Evolutionary conservation across 2,113 vertebrate species (phyloP).

Genomic region (Solea senegalensis): DNA sequence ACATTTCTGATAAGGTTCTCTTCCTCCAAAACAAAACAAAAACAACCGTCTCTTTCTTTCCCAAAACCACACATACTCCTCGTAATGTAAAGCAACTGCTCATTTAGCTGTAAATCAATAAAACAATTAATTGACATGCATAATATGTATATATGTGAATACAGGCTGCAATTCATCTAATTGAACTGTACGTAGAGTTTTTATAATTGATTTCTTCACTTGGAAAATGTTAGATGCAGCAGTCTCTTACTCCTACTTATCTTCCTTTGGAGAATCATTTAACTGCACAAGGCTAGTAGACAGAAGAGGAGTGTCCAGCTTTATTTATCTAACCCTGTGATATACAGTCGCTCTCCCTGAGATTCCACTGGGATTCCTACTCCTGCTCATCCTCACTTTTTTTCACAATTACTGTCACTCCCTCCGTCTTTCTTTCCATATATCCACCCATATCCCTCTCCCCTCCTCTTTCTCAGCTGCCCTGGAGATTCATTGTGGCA

Average conservation of each 20-base stretch:
- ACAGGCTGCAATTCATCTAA: slow-evolving; percentile 1
- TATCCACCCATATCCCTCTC: slow-evolving; percentile 36
- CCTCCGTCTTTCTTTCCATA: slow-evolving; percentile 37
- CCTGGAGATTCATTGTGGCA: slow-evolving; percentile 71
- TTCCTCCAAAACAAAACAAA: too few species aligned
- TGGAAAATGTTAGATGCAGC: neutral
- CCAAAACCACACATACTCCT: neutral
- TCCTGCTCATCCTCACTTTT: slow-evolving; percentile 59
- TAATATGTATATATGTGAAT: neutral
- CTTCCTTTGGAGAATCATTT: slow-evolving; percentile 1
- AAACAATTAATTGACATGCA: neutral
- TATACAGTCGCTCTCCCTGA: slow-evolving; percentile 35
- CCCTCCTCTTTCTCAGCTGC: slow-evolving; percentile 39
- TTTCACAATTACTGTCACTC: slow-evolving; percentile 71
- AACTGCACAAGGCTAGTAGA: neutral
- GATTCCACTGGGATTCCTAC: slow-evolving; percentile 31
- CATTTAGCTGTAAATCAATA: slow-evolving; percentile 4
- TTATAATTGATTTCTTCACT: slow-evolving; percentile 2
- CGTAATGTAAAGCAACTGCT: neutral
- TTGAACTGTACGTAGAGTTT: slow-evolving; percentile 1
- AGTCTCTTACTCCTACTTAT: neutral
- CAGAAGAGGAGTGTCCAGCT: slow-evolving; percentile 17
- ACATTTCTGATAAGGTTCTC: too few species aligned
- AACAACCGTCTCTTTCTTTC: too few species aligned
- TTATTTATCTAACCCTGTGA: slow-evolving; percentile 51